Evolutionary conservation across 2,797 vertebrate genomes (phyloP), one percentile per base, ranked within the genome.

Genomic region (Hylomyscus alleni): DNA sequence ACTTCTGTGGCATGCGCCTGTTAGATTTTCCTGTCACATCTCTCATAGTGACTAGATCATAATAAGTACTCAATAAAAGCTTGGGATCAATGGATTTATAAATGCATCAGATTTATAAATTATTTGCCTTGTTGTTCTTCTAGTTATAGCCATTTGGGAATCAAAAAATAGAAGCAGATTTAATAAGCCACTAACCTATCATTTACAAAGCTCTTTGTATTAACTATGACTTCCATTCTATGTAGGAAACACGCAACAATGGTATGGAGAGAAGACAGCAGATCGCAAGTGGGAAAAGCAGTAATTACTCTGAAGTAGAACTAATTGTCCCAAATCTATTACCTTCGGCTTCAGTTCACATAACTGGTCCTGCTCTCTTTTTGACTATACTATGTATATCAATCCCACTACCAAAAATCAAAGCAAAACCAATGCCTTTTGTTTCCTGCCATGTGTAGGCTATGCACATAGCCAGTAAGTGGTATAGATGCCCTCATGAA

Each of bases 41-140:
- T 92, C 86, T 90, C 72, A 86, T 37, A 58, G 85, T 40, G 24
- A 89, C 82, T 84, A 72, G 65, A 31, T 95, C 6, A 50, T 69
- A 81, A 94, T 14, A 94, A 67, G 19, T 52, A 94, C 58, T 90
- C 77, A 77, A 76, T 88, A 92, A 90, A 92, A 75, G 72, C 84
- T 69, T 91, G 72, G 4, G 92, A 94, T 93, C 82, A 73, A 58
- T 85, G 34, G 50, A 88, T 95, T 85, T 95, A 56, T 95, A 89
- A 95, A 95, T 12, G 96, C 94, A 94, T 89, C 92, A 97, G 37
- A 58, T 93, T 96, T 93, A 34, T 73, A 93, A 89, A 92, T 94
- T 50, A 93, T 86, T 97, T 94, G 81, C 77, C 84, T 90, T 54
- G 5, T 83, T 95, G 5, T 83, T 95, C 96, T 94, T 92, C 89